Evolutionary conservation across 2,113 vertebrate species (phyloP).

Genomic region (Prochilodus magdalenae): DNA sequence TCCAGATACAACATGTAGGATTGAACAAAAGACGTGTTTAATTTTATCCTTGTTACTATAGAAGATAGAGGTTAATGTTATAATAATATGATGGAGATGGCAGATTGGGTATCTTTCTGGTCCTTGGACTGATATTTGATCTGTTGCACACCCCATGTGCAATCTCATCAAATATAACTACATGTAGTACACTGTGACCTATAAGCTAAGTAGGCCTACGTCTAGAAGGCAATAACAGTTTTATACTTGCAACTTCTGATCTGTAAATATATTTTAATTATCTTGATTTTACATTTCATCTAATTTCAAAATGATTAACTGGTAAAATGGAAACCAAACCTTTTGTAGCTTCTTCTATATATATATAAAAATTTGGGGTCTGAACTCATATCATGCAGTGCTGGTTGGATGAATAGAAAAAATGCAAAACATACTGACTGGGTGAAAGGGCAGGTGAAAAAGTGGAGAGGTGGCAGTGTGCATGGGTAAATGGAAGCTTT

Average conservation of each 20-base stretch:
- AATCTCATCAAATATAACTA: not conserved
- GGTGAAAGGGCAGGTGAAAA: conserved; percentile 48
- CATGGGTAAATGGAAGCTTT: conserved; percentile 65
- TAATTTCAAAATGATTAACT: not conserved
- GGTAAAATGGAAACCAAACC: not conserved
- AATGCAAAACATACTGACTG: conserved; percentile 53
- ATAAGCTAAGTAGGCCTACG: not conserved
- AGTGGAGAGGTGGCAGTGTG: conserved; percentile 31
- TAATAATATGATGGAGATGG: conserved; percentile 23
- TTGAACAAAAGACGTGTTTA: not conserved
- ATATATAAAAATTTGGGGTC: too few relatives aligned
- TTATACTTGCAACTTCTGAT: not conserved
- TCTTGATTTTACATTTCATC: not conserved
- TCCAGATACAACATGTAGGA: not conserved
- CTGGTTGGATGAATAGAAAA: conserved; percentile 45
- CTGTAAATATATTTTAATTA: not conserved
- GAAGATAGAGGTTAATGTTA: conserved; percentile 33
- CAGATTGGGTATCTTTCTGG: conserved; percentile 36
- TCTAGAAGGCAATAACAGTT: not conserved
- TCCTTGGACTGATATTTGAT: not conserved
- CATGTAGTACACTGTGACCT: not conserved
- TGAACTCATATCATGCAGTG: conserved; percentile 21
- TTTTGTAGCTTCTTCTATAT: too few relatives aligned
- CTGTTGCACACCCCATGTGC: not conserved
- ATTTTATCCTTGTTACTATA: conserved; percentile 26